These are phyloP conservation scores for Leptopilina boulardi DNA, from an alignment of 1,140 invertebrate genomes.

Conservation along the genomic window DNA sequence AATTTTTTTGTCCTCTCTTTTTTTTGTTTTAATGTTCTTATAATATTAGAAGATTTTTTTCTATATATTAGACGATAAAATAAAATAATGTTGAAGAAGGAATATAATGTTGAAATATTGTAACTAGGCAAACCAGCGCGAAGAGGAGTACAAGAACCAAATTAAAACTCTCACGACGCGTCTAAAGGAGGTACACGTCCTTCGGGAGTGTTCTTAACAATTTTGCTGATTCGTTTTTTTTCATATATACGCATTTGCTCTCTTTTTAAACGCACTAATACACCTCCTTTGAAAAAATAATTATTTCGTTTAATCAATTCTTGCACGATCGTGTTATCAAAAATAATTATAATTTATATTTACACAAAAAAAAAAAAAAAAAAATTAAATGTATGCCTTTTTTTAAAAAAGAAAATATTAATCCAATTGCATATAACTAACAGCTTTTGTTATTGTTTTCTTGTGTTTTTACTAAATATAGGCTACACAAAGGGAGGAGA, in stretches of 20 bases:
- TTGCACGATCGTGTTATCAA: slow-evolving; percentile 39
- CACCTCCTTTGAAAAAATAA: slow-evolving; percentile 34
- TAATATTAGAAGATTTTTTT: background rate
- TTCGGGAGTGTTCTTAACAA: slow-evolving; percentile 70
- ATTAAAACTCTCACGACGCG: slow-evolving; percentile 99
- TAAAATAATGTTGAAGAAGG: background rate
- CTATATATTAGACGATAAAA: background rate
- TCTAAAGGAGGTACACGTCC: slow-evolving; percentile 95
- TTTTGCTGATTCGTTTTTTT: slow-evolving; percentile 58
- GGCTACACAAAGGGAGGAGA: slow-evolving; percentile 98
- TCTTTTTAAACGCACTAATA: slow-evolving; percentile 40
- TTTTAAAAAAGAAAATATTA: background rate
- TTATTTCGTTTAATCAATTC: slow-evolving; percentile 33
- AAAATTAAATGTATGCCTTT: background rate
- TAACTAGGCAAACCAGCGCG: slow-evolving; percentile 97
- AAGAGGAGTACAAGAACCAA: slow-evolving; percentile 99
- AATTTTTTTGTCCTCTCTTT: background rate
- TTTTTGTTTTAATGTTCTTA: background rate
- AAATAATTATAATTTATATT: background rate
- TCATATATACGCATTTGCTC: slow-evolving; percentile 36
- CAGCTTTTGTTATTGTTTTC: slow-evolving; percentile 63
- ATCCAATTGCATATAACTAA: slow-evolving; percentile 46
- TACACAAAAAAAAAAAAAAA: background rate
- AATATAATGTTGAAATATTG: slow-evolving; percentile 50
- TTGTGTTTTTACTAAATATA: slow-evolving; percentile 74